Base-by-base conservation (phyloP, 2,888 invertebrate genomes). In the Spodoptera picta region DNA sequence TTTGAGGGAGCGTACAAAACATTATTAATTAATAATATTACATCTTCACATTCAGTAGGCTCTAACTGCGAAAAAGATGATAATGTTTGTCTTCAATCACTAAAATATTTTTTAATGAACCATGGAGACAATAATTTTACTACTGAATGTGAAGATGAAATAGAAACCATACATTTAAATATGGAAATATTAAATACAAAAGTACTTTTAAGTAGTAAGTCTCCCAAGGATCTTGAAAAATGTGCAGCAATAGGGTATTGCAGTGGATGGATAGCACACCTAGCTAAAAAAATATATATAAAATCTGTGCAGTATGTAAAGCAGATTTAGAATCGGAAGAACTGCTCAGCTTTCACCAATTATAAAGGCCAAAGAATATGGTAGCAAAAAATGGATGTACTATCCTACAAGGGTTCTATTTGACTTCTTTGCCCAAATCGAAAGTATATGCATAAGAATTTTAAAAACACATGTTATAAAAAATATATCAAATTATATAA, bases 171-270 rank as follows among this genome's bases (percentile, higher is more conserved):
- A 23, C 54, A 67, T n/a, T 48, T 55, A 6, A 5, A 24, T 44
- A 24, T 65, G 10, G 0, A 0, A 0, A 11, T 51, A 4, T 0
- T 43, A 62, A 42, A 61, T 50, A 42, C 61, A 31, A 60, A 56
- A 6, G 47, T 23, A 0, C 24, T 56, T 41, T 14, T 58, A 53
- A 6, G 19, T 4, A 14, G 47, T 11, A 4, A 43, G 19, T 31
- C 31, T 43, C 42, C 47, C 47, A 43, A 48, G 43, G 3, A 9
- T 24, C 41, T 63, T 14, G 66, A 67, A 57, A 72, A 14, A 60
- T 36, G 58, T 46, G 68, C 74, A 64, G 70, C 65, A 55, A 57
- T 66, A 48, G 62, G 56, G 0, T 74, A 71, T 57, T 74, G 66
- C 45, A 68, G 71, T 66, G 71, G 65, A 0, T 71, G 69, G 74